phyloP scores from a whole-genome alignment of 2,113 vertebrate genomes.

The Paracanthobrama guichenoti region DNA sequence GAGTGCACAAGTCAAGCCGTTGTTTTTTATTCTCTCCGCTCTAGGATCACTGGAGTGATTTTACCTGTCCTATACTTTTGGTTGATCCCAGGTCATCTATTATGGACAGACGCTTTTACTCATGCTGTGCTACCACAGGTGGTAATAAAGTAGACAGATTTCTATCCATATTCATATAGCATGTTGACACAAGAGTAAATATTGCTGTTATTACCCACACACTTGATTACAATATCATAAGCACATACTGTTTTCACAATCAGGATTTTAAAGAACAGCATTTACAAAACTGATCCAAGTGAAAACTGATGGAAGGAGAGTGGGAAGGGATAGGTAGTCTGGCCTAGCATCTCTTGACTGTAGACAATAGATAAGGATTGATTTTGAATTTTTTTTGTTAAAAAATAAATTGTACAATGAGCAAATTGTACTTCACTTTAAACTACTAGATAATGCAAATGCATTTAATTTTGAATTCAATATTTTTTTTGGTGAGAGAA shows the following conservation, averaged over 20 bases:
- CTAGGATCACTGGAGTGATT: constrained; percentile 3
- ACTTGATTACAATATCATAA: constrained; percentile 61
- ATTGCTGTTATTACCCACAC: constrained; percentile 62
- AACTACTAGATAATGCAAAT: neutral
- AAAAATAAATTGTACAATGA: neutral
- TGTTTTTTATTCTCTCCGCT: neutral
- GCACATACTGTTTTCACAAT: constrained; percentile 53
- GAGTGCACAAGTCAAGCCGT: constrained; percentile 47
- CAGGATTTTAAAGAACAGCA: constrained; percentile 32
- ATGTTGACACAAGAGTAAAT: constrained; percentile 59
- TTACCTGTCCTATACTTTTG: neutral
- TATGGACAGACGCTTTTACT: constrained; percentile 47
- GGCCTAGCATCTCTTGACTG: neutral
- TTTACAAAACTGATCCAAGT: constrained; percentile 59
- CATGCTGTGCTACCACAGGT: constrained; percentile 54
- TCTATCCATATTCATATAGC: constrained; percentile 60
- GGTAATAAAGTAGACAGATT: constrained; percentile 55
- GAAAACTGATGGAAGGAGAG: constrained; percentile 37
- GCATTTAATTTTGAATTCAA: neutral
- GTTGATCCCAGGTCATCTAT: constrained; percentile 29
- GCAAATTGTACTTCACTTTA: constrained; percentile 6
- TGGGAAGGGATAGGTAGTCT: constrained; percentile 6
- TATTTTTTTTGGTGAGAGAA: constrained; percentile 1
- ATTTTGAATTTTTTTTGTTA: neutral
- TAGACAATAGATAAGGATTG: constrained; percentile 12